Conservation (phyloP, 92 coral and sea anemone species). For the Zoanthus sociatus region DNA sequence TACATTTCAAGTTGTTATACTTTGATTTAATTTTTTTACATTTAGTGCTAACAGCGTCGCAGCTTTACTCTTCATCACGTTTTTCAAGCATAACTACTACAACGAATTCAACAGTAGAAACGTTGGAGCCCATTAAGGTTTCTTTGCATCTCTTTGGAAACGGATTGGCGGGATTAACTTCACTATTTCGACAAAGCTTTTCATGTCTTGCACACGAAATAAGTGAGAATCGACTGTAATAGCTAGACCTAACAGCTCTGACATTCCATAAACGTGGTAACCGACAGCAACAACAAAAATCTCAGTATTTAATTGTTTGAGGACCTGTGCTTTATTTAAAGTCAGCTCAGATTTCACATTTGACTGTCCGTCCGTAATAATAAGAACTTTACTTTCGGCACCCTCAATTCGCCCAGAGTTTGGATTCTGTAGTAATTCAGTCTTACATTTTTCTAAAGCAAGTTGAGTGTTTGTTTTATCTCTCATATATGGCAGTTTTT, state of each 20-base stretch:
- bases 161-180: conserved; percentile 20
- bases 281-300: conserved; percentile 42
- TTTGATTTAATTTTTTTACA: too few relatives aligned
- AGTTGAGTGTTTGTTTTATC: conserved; percentile 34
- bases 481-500: conserved; percentile 11
- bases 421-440: conserved; percentile 13
- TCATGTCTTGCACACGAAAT: conserved; percentile 36
- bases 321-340: not conserved
- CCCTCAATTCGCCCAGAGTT: not conserved
- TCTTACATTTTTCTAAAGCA: conserved; percentile 19
- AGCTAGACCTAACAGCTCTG: conserved; percentile 24
- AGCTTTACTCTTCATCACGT: too few relatives aligned
- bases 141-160: not conserved
- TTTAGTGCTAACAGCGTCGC: too few relatives aligned
- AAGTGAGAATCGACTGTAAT: conserved; percentile 1
- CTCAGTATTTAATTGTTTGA: not conserved
- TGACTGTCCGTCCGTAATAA: conserved; percentile 40
- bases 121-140: too few relatives aligned
- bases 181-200: conserved; percentile 12
- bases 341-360: conserved; percentile 31
- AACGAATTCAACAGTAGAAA: too few relatives aligned
- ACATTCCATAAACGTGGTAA: conserved; percentile 22
- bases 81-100: too few relatives aligned
- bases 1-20: too few relatives aligned
- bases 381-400: conserved; percentile 17